These are phyloP conservation scores for Limnephilus rhombicus DNA, from an alignment of 2,888 invertebrate species.

Conservation along the genomic window DNA sequence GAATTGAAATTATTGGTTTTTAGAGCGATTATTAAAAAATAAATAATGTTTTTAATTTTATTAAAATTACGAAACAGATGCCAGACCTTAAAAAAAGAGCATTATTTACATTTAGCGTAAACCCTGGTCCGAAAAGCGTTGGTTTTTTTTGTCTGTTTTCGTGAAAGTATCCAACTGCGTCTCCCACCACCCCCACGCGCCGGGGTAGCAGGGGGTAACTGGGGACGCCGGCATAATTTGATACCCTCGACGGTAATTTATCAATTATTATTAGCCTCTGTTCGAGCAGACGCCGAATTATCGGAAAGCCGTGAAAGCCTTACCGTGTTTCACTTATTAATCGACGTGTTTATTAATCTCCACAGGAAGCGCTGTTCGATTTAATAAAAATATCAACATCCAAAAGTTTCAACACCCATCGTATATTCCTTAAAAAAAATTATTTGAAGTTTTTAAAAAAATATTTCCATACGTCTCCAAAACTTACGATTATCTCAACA, in stretches of 20 bases:
- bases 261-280: constrained; percentile 79
- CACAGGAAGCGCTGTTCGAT: background rate
- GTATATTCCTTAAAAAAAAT: too few relatives aligned
- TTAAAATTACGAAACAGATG: background rate
- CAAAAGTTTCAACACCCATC: too few relatives aligned
- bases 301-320: constrained; percentile 65
- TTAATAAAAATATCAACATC: background rate
- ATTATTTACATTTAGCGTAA: background rate
- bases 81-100: background rate
- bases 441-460: too few relatives aligned
- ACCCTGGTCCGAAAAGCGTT: background rate
- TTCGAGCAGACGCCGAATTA: constrained; percentile 55
- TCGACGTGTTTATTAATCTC: constrained; percentile 46
- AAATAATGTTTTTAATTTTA: too few relatives aligned
- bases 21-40: background rate
- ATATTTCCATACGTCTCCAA: too few relatives aligned
- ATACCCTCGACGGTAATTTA: constrained; percentile 75
- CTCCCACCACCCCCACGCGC: background rate
- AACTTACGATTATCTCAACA: too few relatives aligned
- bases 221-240: constrained; percentile 55
- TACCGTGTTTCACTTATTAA: constrained; percentile 63
- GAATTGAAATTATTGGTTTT: too few relatives aligned
- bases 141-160: constrained; percentile 34
- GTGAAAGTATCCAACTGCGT: constrained; percentile 24
- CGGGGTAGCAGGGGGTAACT: background rate